Percentiles rank a stretch among this genome's conserved stretches.
Evolutionary conservation across 2,113 vertebrate species (phyloP).

Genomic region (Embiotoca jacksoni): DNA sequence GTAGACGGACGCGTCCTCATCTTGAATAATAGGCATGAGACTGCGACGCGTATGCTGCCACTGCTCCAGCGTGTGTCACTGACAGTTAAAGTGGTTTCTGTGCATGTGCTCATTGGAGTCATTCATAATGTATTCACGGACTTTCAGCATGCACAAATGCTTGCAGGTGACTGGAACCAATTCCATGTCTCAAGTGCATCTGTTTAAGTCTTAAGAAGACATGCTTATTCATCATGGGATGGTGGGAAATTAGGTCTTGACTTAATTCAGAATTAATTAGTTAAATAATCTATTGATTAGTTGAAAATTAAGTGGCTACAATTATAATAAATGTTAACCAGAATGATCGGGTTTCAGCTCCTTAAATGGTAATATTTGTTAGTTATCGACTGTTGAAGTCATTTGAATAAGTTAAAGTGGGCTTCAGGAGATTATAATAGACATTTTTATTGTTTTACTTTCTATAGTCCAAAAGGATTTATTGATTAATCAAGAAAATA

Average conservation of each 20-base stretch:
- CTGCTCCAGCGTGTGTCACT: constrained; percentile 25
- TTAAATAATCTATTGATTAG: too few species aligned
- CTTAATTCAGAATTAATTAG: too few species aligned
- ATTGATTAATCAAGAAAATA: neutral
- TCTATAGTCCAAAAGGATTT: too few species aligned
- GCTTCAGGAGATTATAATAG: too few species aligned
- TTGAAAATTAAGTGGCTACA: too few species aligned
- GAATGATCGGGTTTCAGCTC: neutral
- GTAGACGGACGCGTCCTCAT: constrained; percentile 57
- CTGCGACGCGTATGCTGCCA: neutral
- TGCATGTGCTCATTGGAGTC: constrained; percentile 3
- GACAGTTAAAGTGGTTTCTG: constrained; percentile 25
- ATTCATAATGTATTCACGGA: constrained; percentile 43
- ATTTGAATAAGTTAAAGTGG: too few species aligned
- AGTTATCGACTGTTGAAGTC: too few species aligned
- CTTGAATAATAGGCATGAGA: constrained; percentile 33
- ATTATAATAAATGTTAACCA: too few species aligned
- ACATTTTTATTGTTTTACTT: too few species aligned
- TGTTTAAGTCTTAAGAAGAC: neutral
- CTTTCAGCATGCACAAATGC: constrained; percentile 39
- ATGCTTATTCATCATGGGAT: neutral
- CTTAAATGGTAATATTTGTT: too few species aligned
- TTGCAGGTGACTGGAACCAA: neutral
- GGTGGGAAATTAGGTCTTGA: too few species aligned
- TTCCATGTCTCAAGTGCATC: neutral